Evolutionary conservation across 2,888 invertebrate species (phyloP).

Genomic region (Eilema caniola): DNA sequence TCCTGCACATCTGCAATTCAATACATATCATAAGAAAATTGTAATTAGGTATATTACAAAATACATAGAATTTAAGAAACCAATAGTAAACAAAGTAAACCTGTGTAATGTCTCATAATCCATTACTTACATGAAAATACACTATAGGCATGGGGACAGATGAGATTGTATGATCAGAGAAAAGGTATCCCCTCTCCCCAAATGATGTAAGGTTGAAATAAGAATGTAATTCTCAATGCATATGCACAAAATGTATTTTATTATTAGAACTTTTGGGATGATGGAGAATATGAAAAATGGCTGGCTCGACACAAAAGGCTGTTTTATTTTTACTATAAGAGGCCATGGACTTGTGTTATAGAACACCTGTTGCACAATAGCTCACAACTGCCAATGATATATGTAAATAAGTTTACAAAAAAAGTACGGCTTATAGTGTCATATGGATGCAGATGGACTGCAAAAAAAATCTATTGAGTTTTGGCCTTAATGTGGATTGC

Average conservation of each 20-base stretch:
- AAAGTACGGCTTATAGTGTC: not conserved
- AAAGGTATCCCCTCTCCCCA: too few relatives aligned
- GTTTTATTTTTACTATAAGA: not conserved
- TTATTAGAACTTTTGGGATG: not conserved
- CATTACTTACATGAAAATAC: too few relatives aligned
- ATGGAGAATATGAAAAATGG: not conserved
- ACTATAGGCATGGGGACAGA: too few relatives aligned
- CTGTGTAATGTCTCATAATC: too few relatives aligned
- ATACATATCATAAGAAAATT: not conserved
- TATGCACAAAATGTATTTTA: too few relatives aligned
- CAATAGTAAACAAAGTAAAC: too few relatives aligned
- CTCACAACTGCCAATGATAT: not conserved
- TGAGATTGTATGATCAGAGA: too few relatives aligned
- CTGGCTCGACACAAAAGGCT: not conserved
- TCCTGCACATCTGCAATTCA: slow-evolving; percentile 60
- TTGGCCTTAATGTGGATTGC: not conserved
- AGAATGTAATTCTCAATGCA: too few relatives aligned
- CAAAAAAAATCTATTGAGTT: not conserved
- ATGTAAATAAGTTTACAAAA: not conserved
- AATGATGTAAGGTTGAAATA: too few relatives aligned
- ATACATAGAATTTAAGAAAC: not conserved
- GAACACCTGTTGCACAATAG: not conserved
- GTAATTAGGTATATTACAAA: not conserved
- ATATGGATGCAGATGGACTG: not conserved
- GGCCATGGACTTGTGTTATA: not conserved